phyloP scores from a whole-genome alignment of 2,888 invertebrate species.

The Julus scandinavius region DNA sequence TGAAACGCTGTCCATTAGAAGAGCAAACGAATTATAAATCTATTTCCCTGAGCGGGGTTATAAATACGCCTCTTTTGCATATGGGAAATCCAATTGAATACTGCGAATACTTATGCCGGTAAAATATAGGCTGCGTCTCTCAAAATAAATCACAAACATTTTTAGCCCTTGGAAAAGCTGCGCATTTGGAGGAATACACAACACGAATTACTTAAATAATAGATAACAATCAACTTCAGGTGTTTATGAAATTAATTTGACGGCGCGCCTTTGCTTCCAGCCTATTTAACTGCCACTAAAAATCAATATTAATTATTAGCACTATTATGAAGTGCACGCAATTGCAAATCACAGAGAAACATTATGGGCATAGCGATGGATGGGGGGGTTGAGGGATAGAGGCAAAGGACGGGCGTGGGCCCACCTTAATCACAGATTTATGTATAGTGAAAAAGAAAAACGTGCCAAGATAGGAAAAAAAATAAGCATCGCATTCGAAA shows the following conservation, averaged over 20 bases:
- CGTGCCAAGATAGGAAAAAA: background rate
- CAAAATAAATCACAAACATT: conserved; percentile 46
- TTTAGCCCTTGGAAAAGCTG: background rate
- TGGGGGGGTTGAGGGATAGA: background rate
- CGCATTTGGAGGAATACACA: conserved; percentile 40
- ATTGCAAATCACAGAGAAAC: conserved; percentile 10
- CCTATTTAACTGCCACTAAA: conserved; percentile 49
- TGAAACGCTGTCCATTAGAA: conserved; percentile 19
- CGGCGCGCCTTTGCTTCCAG: conserved; percentile 46
- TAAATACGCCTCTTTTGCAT: conserved; percentile 31
- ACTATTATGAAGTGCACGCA: conserved; percentile 41
- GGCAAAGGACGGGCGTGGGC: conserved; percentile 1
- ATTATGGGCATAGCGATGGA: background rate
- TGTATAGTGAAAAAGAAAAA: background rate
- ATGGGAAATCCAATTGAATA: background rate
- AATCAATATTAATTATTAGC: conserved; percentile 53
- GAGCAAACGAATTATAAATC: conserved; percentile 4
- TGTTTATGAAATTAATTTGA: conserved; percentile 53
- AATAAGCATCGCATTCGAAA: background rate
- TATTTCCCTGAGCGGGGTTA: conserved; percentile 2
- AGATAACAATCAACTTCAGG: conserved; percentile 54
- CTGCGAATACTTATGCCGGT: background rate
- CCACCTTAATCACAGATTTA: conserved; percentile 13
- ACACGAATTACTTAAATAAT: conserved; percentile 51
- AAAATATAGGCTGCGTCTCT: conserved; percentile 44